Conservation (phyloP, 2,888 invertebrate species). For the Trisateles emortualis region DNA sequence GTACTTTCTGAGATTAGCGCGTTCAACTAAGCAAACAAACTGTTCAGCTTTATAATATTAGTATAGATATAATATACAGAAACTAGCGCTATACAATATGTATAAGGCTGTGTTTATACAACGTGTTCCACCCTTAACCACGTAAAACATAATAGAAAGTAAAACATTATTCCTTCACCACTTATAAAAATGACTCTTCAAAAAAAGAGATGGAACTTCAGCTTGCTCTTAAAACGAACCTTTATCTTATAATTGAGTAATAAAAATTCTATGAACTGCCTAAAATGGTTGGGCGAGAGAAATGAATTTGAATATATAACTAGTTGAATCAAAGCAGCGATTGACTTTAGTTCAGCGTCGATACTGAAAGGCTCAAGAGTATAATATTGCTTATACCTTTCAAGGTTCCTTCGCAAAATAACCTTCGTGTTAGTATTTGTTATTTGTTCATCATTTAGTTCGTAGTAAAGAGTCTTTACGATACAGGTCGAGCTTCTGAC, state of each 20-base stretch:
- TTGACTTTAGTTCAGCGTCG: constrained; percentile 18
- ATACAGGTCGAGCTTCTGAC: constrained; percentile 8
- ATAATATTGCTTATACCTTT: constrained; percentile 27
- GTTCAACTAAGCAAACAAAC: too few species aligned
- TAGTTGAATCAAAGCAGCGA: constrained; percentile 34
- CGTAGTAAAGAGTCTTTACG: constrained; percentile 2
- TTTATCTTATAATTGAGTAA: constrained; percentile 29
- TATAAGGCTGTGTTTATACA: too few species aligned
- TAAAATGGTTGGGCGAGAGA: constrained; percentile 20
- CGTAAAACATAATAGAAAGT: constrained; percentile 13
- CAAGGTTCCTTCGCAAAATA: constrained; percentile 23
- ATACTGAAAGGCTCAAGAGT: constrained; percentile 18
- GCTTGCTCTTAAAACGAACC: constrained; percentile 18
- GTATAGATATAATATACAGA: too few species aligned
- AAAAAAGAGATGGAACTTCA: constrained; percentile 26
- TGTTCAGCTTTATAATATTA: too few species aligned
- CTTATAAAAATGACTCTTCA: constrained; percentile 29
- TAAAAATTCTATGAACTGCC: constrained; percentile 20
- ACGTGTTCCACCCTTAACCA: background rate
- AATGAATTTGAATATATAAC: constrained; percentile 36
- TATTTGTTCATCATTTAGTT: constrained; percentile 17
- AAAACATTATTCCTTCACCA: constrained; percentile 17
- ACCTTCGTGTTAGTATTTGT: constrained; percentile 21
- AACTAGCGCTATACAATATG: too few species aligned
- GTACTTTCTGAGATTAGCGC: too few species aligned